Evolutionary conservation across 23 tunicate species (phyloP).

Genomic region (Halocynthia roretzi): DNA sequence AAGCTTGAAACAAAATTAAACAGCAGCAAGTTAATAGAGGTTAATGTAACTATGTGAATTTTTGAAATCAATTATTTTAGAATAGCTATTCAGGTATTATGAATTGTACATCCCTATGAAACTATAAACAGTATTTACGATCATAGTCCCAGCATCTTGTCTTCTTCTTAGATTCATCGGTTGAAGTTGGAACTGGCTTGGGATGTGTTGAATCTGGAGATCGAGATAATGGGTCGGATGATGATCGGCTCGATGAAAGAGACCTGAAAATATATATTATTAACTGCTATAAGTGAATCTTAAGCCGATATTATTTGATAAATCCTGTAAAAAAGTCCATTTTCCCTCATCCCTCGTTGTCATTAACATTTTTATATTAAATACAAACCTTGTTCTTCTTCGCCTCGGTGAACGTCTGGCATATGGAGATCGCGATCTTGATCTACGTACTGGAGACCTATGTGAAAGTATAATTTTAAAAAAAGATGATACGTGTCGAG

Average conservation of each 20-base stretch:
- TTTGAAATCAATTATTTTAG: no score
- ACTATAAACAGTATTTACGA: conserved; percentile 20
- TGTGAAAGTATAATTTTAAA: no score
- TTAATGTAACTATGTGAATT: no score
- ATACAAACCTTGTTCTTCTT: background rate
- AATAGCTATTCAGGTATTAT: no score
- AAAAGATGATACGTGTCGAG: no score
- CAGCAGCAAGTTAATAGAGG: no score
- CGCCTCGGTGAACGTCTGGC: conserved; percentile 20
- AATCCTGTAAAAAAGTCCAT: background rate
- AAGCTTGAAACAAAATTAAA: no score
- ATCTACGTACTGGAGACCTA: conserved; percentile 18
- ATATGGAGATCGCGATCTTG: conserved; percentile 25
- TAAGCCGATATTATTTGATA: background rate
- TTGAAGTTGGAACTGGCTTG: background rate
- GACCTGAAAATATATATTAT: conserved; percentile 1
- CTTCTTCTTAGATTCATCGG: conserved; percentile 22
- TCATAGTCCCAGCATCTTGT: conserved; percentile 80
- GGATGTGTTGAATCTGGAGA: conserved; percentile 20
- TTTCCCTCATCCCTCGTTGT: no score
- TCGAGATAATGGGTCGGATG: conserved; percentile 7
- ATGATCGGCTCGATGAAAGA: conserved; percentile 7
- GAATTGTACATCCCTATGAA: no score
- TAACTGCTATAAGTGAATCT: background rate
- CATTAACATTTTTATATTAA: no score